Evolutionary conservation across 1,140 invertebrate species (phyloP), one percentile per base, ranked within the genome.

Genomic region (Drosophila persimilis): DNA sequence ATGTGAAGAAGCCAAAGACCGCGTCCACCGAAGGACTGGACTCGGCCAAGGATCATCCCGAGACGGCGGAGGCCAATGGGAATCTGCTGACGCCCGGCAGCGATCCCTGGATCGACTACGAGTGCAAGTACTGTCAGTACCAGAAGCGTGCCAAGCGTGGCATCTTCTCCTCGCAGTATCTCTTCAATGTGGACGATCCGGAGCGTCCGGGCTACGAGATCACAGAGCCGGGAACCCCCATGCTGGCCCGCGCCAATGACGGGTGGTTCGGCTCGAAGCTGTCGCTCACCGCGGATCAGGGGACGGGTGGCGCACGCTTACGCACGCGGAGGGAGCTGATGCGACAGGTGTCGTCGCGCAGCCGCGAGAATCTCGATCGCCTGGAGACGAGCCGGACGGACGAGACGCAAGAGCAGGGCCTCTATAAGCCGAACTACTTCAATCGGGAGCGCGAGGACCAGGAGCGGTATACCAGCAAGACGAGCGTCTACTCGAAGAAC

Each of bases 201-300:
- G 89, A 93, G 26, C 92, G 92, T 41, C 90, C 92, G n/a, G 94
- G 94, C 39, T 94, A 94, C 76, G 94, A 95, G 91, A 94, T 95
- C 26, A 93, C 93, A 2, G 93, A 94, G 58, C 93, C 94, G 4
- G 94, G 93, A 47, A 92, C 93, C 6, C 94, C 94, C 1, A 95
- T 95, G 94, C 93, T 95, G 92, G 91, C 94, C 2, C 89, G 92
- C 48, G 93, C 94, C 8, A 95, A 95, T 67, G 94, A 95, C 73
- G 94, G 94, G 4, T 95, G 94, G 92, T 95, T 93, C 51, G 92
- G 92, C 45, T 92, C 92, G 0, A 90, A 89, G 52, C 11, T 90
- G 1, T 92, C 92, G 0, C 54, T 91, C 93, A 80, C 51, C 92
- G 93, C 41, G 91, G 93, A 78, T 91, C 93, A 46, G 35, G 11